phyloP scores from a whole-genome alignment of 2,888 invertebrate genomes.

The Nomada flava region DNA sequence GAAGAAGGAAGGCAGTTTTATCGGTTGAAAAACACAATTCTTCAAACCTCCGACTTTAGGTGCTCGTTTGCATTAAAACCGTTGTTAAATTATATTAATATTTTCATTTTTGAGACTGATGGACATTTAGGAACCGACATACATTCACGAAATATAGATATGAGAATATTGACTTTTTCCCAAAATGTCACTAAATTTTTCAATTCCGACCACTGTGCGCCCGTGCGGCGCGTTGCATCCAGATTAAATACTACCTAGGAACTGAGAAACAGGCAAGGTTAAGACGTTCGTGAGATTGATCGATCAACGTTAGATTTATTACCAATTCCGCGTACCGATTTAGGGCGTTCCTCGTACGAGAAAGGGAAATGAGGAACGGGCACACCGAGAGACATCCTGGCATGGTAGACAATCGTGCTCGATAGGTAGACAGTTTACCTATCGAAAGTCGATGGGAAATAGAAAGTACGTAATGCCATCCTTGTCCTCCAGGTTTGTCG shows the following conservation, averaged over 20 bases:
- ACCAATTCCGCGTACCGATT: constrained; percentile 46
- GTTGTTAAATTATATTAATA: too few species aligned
- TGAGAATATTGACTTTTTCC: too few species aligned
- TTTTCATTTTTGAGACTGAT: too few species aligned
- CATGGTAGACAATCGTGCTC: background rate
- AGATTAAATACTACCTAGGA: constrained; percentile 75
- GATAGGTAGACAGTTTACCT: constrained; percentile 12
- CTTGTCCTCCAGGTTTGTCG: constrained; percentile 48
- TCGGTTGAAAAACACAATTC: too few species aligned
- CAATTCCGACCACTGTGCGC: too few species aligned
- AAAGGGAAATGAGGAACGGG: constrained; percentile 49
- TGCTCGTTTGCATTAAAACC: too few species aligned
- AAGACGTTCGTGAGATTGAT: constrained; percentile 51
- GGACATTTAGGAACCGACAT: too few species aligned
- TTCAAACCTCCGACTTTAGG: too few species aligned
- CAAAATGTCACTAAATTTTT: too few species aligned
- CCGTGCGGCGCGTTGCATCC: constrained; percentile 68
- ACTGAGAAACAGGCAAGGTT: constrained; percentile 63
- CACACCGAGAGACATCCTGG: constrained; percentile 35
- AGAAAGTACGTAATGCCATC: constrained; percentile 50
- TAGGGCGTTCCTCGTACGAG: constrained; percentile 48
- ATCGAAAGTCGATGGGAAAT: constrained; percentile 56
- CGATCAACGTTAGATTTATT: constrained; percentile 51
- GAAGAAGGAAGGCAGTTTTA: too few species aligned
- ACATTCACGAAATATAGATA: too few species aligned